Percentiles rank a stretch among this genome's conserved stretches.
These are phyloP conservation scores for Peromyscus polionotus DNA, from an alignment of 2,113 vertebrate species.

Conservation along the genomic window DNA sequence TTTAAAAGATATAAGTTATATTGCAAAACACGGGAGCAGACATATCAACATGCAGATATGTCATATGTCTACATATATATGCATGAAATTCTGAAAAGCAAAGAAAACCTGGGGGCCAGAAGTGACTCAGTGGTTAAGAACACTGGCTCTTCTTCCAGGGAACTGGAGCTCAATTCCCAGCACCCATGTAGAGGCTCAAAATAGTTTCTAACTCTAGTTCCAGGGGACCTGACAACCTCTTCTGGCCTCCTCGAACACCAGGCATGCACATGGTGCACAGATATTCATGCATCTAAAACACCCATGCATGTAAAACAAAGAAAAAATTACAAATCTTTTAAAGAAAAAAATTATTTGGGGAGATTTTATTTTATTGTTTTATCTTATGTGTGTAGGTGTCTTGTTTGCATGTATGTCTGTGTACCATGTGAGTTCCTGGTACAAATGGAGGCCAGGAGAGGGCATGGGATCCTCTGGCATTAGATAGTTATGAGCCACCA, in stretches of 20 bases:
- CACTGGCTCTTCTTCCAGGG: not conserved
- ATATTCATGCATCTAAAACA: not conserved
- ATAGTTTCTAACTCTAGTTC: not conserved
- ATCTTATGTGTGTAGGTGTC: not conserved
- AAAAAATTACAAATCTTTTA: not conserved
- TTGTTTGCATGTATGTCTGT: not conserved
- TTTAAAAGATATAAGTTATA: slow-evolving; percentile 67
- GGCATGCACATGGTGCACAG: not conserved
- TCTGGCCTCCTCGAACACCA: not conserved
- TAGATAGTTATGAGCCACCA: not conserved
- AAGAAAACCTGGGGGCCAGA: not conserved
- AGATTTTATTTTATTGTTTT: not conserved
- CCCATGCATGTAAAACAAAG: not conserved
- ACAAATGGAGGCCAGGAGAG: not conserved
- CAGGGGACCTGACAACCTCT: not conserved
- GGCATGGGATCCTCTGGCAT: not conserved
- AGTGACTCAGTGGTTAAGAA: not conserved
- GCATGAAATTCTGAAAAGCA: not conserved
- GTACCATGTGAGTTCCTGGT: too few relatives aligned
- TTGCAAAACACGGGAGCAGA: slow-evolving; percentile 41
- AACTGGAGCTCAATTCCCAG: not conserved
- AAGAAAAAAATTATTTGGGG: not conserved
- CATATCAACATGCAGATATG: not conserved
- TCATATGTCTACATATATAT: not conserved
- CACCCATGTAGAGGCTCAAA: not conserved